These are phyloP conservation scores for Microcebus murinus DNA, from an alignment of 2,113 vertebrate species.

Conservation along the genomic window DNA sequence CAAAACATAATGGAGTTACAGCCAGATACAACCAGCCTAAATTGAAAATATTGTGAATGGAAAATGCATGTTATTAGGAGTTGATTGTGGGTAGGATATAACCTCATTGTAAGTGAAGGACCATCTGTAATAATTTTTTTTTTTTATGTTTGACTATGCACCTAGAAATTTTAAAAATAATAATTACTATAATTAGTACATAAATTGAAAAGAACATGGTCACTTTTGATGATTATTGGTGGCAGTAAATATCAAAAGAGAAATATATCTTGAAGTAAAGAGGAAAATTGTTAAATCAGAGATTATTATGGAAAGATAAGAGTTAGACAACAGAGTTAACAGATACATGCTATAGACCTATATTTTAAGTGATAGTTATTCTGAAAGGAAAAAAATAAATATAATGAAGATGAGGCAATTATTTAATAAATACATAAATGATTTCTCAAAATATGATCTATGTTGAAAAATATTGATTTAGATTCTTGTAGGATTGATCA, in stretches of 20 bases:
- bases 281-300: background rate
- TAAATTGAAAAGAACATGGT: background rate
- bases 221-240: background rate
- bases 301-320: background rate
- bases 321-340: background rate
- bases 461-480: background rate
- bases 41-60: background rate
- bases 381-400: background rate
- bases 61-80: background rate
- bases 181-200: background rate
- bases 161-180: constrained; percentile 3
- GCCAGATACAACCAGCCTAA: background rate
- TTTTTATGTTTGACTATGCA: no score
- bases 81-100: background rate
- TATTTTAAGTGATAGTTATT: background rate
- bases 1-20: background rate
- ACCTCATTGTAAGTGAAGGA: background rate
- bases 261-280: background rate
- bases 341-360: background rate
- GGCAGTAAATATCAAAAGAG: background rate
- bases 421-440: background rate
- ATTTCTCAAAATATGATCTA: background rate
- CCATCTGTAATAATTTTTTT: background rate
- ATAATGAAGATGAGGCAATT: background rate
- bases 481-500: background rate